A percentile compares a stretch with the other conserved stretches of the same genome.
Evolutionary conservation across 2,797 vertebrate genomes (phyloP).

Genomic region (Premnoplex brunnescens): DNA sequence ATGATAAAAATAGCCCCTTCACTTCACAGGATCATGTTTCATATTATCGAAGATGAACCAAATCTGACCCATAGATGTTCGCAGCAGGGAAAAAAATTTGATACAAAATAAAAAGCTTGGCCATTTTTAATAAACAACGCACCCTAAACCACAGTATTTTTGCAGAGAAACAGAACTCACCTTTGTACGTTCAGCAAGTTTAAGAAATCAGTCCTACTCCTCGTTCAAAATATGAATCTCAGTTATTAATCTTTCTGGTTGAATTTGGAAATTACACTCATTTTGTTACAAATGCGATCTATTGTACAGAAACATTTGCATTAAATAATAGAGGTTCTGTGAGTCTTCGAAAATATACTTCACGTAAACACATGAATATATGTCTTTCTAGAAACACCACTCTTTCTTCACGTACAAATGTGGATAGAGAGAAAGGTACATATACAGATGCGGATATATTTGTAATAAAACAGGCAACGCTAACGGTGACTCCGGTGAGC

Average conservation of each 20-base stretch:
- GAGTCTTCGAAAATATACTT: not conserved
- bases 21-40: constrained; percentile 70
- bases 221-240: not conserved
- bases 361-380: not conserved
- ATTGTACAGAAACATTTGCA: not conserved
- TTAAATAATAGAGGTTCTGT: not conserved
- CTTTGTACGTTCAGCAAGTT: not conserved
- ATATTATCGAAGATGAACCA: constrained; percentile 61
- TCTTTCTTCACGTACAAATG: not conserved
- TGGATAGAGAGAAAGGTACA: rapidly evolving
- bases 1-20: constrained; percentile 72
- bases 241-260: not conserved
- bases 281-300: not conserved
- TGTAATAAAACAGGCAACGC: not conserved
- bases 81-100: not conserved
- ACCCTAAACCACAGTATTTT: not conserved
- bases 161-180: not conserved
- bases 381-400: not conserved
- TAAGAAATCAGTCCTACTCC: not conserved
- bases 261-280: not conserved
- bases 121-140: not conserved
- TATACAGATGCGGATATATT: not conserved
- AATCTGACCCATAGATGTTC: constrained; percentile 38
- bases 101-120: not conserved
- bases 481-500: not conserved